Conservation (phyloP, 2,888 invertebrate species). For the Hedya salicella region DNA sequence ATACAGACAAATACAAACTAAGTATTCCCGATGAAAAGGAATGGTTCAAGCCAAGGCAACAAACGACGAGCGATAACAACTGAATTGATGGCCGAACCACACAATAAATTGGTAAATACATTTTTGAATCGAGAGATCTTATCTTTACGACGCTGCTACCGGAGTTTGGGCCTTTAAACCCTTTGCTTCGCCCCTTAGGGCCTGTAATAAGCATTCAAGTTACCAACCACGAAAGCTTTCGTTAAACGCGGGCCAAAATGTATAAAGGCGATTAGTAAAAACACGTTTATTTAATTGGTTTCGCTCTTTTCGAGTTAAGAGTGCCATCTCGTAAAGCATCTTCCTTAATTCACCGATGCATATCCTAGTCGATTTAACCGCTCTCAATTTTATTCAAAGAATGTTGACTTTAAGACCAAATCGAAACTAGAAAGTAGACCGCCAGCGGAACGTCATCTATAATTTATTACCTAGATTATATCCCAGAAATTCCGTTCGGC, state of each 20-base stretch:
- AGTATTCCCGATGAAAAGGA: conserved; percentile 7
- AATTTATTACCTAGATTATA: conserved; percentile 43
- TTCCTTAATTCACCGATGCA: neutral
- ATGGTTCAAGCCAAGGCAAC: conserved; percentile 2
- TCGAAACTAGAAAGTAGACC: conserved; percentile 35
- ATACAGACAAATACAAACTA: conserved; percentile 7
- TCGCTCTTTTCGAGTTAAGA: neutral
- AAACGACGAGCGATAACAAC: conserved; percentile 29
- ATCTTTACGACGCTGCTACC: conserved; percentile 28
- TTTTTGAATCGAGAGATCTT: conserved; percentile 30
- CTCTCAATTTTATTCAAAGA: conserved; percentile 30
- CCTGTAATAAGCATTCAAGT: neutral
- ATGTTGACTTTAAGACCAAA: conserved; percentile 32
- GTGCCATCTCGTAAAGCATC: neutral
- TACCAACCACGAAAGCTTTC: neutral
- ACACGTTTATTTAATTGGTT: neutral
- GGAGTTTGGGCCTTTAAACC: conserved; percentile 9
- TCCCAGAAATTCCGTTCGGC: conserved; percentile 46
- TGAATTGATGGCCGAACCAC: conserved; percentile 25
- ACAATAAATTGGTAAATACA: conserved; percentile 37
- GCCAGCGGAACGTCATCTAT: conserved; percentile 35
- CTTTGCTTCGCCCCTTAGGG: conserved; percentile 8
- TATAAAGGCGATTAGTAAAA: neutral
- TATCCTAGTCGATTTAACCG: neutral
- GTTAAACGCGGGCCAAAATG: conserved; percentile 7